Base-by-base conservation (phyloP, 2,888 invertebrate genomes). In the Ommatoiulus sabulosus region DNA sequence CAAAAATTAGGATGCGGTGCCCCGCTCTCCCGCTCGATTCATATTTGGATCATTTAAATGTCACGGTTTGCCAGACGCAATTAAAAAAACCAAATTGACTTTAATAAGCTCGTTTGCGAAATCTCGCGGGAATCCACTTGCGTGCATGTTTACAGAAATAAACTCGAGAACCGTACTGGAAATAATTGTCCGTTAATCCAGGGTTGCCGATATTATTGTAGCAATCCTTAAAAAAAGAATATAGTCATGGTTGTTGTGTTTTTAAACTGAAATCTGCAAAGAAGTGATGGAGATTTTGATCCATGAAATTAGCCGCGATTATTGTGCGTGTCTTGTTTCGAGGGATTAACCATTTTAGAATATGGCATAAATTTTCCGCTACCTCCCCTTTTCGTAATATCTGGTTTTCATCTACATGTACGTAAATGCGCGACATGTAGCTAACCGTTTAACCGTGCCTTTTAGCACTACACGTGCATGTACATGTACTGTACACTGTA, bases 1-100 rank as follows among this genome's bases (percentile, higher is more conserved):
- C 63, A 63, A 63, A 63, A 63, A 63, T 63, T 63, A 63, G 63
- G 63, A 63, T n/a, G 63, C n/a, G n/a, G n/a, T 20, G n/a, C 63
- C 63, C 63, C 63, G 1, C 72, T 17, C 72, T 24, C 72, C 4
- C 24, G 8, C 24, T 7, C 72, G 24, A 72, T 6, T 72, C 72
- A 72, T 72, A 24, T 24, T 2, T 24, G 72, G 72, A 72, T 72
- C 72, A 72, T 20, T 72, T 72, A 24, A 6, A 72, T 72, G 20
- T 72, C 24, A 72, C 72, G 72, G 72, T 72, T 72, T 17, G 24
- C 72, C 72, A 72, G n/a, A 1, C 24, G 72, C 24, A 72, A 72
- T 72, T 72, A 72, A n/a, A n/a, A n/a, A n/a, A 72, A 72, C 24
- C 72, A 72, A 72, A 72, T 72, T 72, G 3, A 20, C 72, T 20